Base-by-base conservation (phyloP, 2,797 vertebrate species). In the Crocodylus rhombifer region DNA sequence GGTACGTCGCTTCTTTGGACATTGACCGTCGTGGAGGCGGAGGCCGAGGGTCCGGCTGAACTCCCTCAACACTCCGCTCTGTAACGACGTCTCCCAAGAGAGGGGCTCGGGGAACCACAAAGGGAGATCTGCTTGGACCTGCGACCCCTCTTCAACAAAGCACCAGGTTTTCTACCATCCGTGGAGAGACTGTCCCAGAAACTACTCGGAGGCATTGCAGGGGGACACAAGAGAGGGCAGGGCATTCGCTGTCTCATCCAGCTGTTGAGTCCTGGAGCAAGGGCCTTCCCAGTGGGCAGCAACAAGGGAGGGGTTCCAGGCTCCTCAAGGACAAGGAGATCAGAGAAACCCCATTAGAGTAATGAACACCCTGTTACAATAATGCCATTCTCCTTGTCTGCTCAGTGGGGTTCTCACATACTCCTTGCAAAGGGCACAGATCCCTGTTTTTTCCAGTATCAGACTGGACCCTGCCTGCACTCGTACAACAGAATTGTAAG, bases 1-100 rank as follows among this genome's bases (percentile, higher is more conserved):
- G 89, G 67, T 98, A 94, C 97, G 95, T 77, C 97, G 96, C 86
- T 98, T 98, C 97, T 96, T 98, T 96, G 93, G 30, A 61, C 80
- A 94, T 23, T 98, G 97, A 98, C 71, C 18, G 82, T 51, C 1
- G 28, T 14, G 83, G 83, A 60, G 87, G 76, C 65, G 51, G 67
- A 88, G 81, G 87, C 71, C 56, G 86, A 81, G 85, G 63, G 78
- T 81, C 92, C 1, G 0, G 61, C 87, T 63, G 42, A 84, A 82
- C 81, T 14, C 77, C 57, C 86, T 80, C 80, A 23, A 79, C 42
- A 17, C 78, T 82, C 87, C 89, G 81, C 87, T 82, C 86, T 51
- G 5, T 36, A 1, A 60, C 81, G 61, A 84, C 7, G 0, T 21
- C 86, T 89, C 89, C 81, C 30, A 6, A 73, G n/a, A 80, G 65